Evolutionary conservation across 2,797 vertebrate species (phyloP).

Genomic region (Anniella stebbinsi): DNA sequence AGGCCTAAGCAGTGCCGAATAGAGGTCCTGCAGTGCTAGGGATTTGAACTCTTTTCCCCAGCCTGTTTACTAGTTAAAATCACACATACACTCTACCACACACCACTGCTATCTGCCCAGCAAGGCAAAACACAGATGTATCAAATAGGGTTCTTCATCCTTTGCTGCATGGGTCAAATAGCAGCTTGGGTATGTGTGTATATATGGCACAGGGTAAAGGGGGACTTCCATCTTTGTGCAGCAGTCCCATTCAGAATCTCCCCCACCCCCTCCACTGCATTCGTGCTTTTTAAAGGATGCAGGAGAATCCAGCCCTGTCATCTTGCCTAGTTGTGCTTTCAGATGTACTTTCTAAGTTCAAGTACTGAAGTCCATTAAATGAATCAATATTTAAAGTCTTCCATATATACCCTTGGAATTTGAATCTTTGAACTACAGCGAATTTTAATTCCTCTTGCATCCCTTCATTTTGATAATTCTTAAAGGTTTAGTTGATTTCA

Average conservation of each 20-base stretch:
- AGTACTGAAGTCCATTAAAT: too few species aligned
- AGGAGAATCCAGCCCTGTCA: too few species aligned
- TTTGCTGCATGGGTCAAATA: neutral
- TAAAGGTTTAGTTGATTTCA: neutral
- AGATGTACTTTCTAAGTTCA: too few species aligned
- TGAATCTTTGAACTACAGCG: neutral
- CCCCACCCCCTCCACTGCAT: too few species aligned
- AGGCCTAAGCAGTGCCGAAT: too few species aligned
- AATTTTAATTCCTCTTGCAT: neutral
- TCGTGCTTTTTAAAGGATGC: too few species aligned
- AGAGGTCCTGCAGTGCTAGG: neutral
- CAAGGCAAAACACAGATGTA: neutral
- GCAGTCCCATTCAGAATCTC: too few species aligned
- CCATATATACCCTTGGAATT: too few species aligned
- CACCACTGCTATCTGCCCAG: neutral
- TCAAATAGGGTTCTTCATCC: too few species aligned
- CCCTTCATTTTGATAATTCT: neutral
- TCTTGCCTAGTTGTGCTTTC: too few species aligned
- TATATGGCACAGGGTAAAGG: neutral
- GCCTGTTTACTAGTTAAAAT: neutral
- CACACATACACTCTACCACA: too few species aligned
- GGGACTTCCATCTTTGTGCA: neutral
- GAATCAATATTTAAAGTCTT: too few species aligned
- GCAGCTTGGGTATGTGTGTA: fast-evolving
- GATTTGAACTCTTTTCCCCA: neutral